phyloP scores from a whole-genome alignment of 2,888 invertebrate genomes.

The Ennomos fuscantarius region DNA sequence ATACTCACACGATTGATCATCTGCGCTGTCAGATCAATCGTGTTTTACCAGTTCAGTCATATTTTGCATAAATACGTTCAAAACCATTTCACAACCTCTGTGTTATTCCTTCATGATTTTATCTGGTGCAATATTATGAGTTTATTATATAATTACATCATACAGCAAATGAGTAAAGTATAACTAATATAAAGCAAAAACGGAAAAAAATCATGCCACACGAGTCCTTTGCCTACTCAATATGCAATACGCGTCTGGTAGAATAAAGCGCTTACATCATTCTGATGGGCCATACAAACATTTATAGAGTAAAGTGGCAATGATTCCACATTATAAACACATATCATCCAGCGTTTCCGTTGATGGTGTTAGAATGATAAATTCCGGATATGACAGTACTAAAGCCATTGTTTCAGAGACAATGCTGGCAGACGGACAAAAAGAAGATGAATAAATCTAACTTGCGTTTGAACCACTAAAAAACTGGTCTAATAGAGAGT shows the following conservation, averaged over 20 bases:
- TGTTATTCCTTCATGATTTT: conserved; percentile 11
- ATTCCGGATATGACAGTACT: conserved; percentile 78
- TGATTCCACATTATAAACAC: conserved; percentile 81
- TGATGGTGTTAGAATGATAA: conserved; percentile 83
- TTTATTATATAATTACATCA: too few species aligned
- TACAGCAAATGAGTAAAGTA: conserved; percentile 19
- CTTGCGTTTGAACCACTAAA: conserved; percentile 48
- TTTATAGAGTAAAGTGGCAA: conserved; percentile 73
- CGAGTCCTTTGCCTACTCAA: conserved; percentile 35
- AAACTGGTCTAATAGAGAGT: conserved; percentile 60
- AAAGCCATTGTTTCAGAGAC: conserved; percentile 78
- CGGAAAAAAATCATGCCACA: conserved; percentile 4
- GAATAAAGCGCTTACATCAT: conserved; percentile 64
- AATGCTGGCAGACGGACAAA: conserved; percentile 76
- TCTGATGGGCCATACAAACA: conserved; percentile 65
- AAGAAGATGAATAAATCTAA: conserved; percentile 76
- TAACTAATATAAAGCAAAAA: conserved; percentile 21
- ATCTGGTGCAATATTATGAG: too few species aligned
- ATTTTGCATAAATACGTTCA: conserved; percentile 19
- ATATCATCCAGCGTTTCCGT: conserved; percentile 79
- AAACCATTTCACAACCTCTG: conserved; percentile 31
- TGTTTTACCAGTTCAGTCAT: conserved; percentile 36
- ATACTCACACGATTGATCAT: conserved; percentile 60
- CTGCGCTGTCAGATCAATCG: conserved; percentile 18
- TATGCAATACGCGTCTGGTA: conserved; percentile 48